Evolutionary conservation across 2,888 invertebrate species (phyloP).

Genomic region (Xylophagus ater): DNA sequence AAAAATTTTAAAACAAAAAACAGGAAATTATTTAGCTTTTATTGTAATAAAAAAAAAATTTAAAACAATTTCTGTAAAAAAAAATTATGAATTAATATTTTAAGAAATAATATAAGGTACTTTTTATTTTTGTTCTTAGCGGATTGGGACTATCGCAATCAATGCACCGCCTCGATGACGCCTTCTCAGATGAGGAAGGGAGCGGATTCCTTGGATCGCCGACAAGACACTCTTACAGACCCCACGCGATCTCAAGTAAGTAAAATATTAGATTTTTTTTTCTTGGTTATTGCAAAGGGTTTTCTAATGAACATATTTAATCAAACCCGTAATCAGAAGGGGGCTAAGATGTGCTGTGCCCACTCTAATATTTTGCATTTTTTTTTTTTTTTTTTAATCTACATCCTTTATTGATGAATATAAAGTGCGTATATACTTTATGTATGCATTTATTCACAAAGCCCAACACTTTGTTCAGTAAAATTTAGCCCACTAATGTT

Average conservation of each 20-base stretch:
- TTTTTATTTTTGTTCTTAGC: conserved; percentile 25
- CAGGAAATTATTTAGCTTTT: not conserved
- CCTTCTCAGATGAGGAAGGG: conserved; percentile 84
- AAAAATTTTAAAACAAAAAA: not conserved
- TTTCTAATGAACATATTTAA: too few relatives aligned
- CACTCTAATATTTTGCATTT: too few relatives aligned
- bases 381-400: too few relatives aligned
- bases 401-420: too few relatives aligned
- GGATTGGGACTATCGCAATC: conserved; percentile 42
- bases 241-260: conserved; percentile 46
- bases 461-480: too few relatives aligned
- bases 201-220: conserved; percentile 44
- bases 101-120: not conserved
- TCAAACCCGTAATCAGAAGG: too few relatives aligned
- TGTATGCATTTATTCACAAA: too few relatives aligned
- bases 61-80: not conserved
- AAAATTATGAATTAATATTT: conserved; percentile 3
- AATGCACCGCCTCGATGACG: conserved; percentile 49
- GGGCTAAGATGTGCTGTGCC: too few relatives aligned
- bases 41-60: too few relatives aligned
- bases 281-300: too few relatives aligned
- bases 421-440: too few relatives aligned
- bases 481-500: too few relatives aligned
- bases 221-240: conserved; percentile 40
- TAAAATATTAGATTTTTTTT: conserved; percentile 5